Percentiles rank a stretch among this genome's conserved stretches.
These are phyloP conservation scores for Archilochus colubris DNA, from an alignment of 2,113 vertebrate genomes.

Conservation along the genomic window DNA sequence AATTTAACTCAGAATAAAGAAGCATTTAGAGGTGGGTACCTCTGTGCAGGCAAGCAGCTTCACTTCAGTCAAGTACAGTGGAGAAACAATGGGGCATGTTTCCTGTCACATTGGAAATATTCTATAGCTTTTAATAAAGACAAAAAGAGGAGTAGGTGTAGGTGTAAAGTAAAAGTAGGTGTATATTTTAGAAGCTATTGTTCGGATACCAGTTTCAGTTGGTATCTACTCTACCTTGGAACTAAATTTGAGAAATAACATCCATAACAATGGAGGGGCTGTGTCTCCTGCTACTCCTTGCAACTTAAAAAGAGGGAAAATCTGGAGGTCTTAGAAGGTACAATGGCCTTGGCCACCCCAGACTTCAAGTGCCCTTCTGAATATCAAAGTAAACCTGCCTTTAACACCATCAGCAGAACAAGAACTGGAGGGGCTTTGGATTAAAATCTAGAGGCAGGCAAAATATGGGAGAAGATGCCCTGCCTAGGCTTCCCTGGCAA, in stretches of 20 bases:
- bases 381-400: neutral
- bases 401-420: neutral
- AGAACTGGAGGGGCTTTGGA: neutral
- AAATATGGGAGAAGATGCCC: neutral
- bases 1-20: neutral
- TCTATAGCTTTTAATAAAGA: constrained; percentile 10
- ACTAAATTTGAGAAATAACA: neutral
- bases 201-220: neutral
- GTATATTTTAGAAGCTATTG: constrained; percentile 41
- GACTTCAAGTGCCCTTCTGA: neutral
- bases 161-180: neutral
- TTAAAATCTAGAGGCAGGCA: neutral
- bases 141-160: constrained; percentile 9
- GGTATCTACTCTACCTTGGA: neutral
- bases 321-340: neutral
- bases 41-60: neutral
- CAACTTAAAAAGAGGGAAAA: neutral
- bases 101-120: constrained; percentile 14
- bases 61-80: constrained; percentile 11
- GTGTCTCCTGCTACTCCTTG: neutral
- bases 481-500: neutral
- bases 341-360: neutral
- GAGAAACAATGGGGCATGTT: constrained; percentile 28
- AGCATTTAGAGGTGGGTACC: neutral
- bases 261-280: neutral